These are phyloP conservation scores for Cephalopachus bancanus DNA, from an alignment of 2,797 vertebrate genomes.

Conservation along the genomic window DNA sequence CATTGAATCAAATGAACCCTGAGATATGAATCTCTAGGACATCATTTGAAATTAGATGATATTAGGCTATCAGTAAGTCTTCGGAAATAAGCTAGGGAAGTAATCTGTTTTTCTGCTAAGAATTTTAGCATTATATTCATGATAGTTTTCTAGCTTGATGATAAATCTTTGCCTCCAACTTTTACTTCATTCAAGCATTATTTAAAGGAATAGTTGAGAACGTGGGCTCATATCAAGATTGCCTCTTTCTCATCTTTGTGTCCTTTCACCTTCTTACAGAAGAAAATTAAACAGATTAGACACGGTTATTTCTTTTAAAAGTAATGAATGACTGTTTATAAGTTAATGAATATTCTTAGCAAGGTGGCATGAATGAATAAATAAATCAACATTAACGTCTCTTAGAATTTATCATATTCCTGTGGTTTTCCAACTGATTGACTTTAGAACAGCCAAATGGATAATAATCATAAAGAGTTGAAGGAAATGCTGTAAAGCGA, in stretches of 20 bases:
- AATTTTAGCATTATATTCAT: constrained; percentile 26
- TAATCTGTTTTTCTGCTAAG: constrained; percentile 10
- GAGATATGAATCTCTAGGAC: constrained; percentile 29
- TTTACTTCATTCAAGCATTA: neutral
- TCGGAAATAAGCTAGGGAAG: constrained; percentile 39
- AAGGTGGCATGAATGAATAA: too few species aligned
- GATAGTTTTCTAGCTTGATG: constrained; percentile 21
- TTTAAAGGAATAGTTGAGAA: constrained; percentile 33
- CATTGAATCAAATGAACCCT: constrained; percentile 42
- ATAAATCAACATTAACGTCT: neutral
- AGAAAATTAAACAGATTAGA: constrained; percentile 10
- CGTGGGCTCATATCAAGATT: neutral
- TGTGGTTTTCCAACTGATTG: neutral
- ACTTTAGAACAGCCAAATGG: neutral
- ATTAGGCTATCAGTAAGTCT: constrained; percentile 22
- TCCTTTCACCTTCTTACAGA: neutral
- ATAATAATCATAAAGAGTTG: neutral
- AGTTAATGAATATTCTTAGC: constrained; percentile 25
- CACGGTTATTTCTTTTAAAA: constrained; percentile 12
- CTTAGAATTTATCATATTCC: neutral
- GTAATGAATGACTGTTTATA: neutral
- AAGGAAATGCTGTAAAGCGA: constrained; percentile 49
- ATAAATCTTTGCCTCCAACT: constrained; percentile 52
- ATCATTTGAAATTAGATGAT: constrained; percentile 29
- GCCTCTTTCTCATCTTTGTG: neutral